Evolutionary conservation across 2,797 vertebrate genomes (phyloP).

Genomic region (Novumbra hubbsi): DNA sequence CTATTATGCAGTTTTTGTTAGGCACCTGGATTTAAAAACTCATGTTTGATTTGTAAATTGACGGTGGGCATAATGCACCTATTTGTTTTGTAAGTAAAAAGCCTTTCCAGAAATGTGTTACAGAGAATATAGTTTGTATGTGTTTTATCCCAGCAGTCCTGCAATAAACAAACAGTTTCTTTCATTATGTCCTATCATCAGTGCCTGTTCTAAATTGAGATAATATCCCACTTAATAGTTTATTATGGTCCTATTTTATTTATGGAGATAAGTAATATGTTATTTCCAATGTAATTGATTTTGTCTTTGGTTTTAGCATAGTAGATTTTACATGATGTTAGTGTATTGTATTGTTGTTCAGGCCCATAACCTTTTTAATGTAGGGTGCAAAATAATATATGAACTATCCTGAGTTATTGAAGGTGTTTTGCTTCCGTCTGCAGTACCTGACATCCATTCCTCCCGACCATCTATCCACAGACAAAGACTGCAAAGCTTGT

Average conservation of each 20-base stretch:
- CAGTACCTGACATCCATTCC: neutral
- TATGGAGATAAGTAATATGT: neutral
- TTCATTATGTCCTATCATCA: neutral
- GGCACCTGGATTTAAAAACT: slow-evolving; percentile 23
- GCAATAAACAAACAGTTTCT: slow-evolving; percentile 4
- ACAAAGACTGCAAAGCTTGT: neutral
- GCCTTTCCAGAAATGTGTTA: neutral
- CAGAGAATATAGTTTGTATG: neutral
- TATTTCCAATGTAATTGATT: neutral
- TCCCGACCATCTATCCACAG: neutral
- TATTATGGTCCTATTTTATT: neutral
- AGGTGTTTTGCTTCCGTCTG: neutral
- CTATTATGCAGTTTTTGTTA: slow-evolving; percentile 26
- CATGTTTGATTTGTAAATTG: slow-evolving; percentile 22
- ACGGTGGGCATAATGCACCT: neutral
- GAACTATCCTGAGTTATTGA: too few relatives aligned
- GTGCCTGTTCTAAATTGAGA: neutral
- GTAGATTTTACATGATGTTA: neutral
- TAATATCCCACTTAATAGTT: neutral
- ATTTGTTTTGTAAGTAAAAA: neutral
- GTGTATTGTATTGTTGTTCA: neutral
- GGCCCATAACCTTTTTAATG: neutral
- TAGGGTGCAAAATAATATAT: neutral
- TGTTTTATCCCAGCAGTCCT: neutral
- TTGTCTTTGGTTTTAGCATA: too few relatives aligned